Conservation (phyloP, 2,797 vertebrate genomes). For the Microcaecilia unicolor region DNA sequence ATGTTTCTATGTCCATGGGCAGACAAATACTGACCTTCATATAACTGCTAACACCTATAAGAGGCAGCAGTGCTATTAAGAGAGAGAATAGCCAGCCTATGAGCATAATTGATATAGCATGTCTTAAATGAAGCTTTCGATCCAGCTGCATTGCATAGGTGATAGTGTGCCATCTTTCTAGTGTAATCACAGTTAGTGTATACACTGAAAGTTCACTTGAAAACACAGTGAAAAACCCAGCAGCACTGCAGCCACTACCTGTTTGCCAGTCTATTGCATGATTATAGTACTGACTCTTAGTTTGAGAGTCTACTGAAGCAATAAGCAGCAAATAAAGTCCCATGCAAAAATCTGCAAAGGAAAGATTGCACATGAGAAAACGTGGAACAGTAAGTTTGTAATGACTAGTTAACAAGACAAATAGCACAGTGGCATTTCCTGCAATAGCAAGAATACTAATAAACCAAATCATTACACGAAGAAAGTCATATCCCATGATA, state of each 20-base stretch:
- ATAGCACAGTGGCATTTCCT: conserved; percentile 71
- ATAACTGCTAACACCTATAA: conserved; percentile 83
- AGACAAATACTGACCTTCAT: conserved; percentile 88
- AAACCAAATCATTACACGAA: conserved; percentile 77
- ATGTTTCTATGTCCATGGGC: conserved; percentile 81
- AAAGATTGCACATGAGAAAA: conserved; percentile 89
- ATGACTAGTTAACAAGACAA: conserved; percentile 65
- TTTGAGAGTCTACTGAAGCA: conserved; percentile 69
- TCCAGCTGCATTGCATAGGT: conserved; percentile 78
- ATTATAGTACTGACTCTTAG: conserved; percentile 80
- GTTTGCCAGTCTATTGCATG: conserved; percentile 84
- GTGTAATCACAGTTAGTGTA: conserved; percentile 75
- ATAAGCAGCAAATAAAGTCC: conserved; percentile 84
- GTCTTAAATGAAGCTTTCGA: conserved; percentile 67
- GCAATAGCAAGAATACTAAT: conserved; percentile 67
- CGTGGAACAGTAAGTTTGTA: conserved; percentile 76
- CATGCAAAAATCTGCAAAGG: conserved; percentile 86
- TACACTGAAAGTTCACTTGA: conserved; percentile 84
- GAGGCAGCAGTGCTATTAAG: conserved; percentile 68
- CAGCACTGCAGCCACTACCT: conserved; percentile 64
- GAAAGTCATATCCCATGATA: conserved; percentile 72
- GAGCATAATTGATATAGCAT: conserved; percentile 69
- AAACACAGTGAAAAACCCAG: conserved; percentile 84
- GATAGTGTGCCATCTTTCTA: conserved; percentile 89
- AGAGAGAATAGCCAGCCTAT: conserved; percentile 77